Evolutionary conservation across 1,140 invertebrate species (phyloP).

Genomic region (Aporrectodea caliginosa): DNA sequence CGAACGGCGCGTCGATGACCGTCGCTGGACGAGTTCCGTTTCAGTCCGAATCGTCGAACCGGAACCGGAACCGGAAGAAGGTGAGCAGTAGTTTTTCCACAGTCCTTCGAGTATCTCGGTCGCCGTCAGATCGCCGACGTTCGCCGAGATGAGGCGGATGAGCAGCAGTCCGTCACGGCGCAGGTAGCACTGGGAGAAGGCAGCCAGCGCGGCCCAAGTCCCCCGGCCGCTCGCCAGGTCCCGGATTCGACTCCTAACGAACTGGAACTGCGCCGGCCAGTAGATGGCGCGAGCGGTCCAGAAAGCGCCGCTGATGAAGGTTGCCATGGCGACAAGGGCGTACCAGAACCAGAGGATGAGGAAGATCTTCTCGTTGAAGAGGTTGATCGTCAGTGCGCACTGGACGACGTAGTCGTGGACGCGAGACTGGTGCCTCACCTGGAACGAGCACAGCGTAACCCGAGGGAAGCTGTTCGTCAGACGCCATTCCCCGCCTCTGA

Average conservation of each 20-base stretch:
- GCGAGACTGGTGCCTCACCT: conserved; percentile 38
- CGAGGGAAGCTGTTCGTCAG: conserved; percentile 36
- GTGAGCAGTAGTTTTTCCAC: conserved; percentile 34
- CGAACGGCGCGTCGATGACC: too few relatives aligned
- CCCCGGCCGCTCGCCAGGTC: background rate
- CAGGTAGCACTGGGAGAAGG: conserved; percentile 46
- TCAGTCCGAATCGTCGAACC: too few relatives aligned
- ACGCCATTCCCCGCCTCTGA: conserved; percentile 22
- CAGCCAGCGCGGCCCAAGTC: background rate
- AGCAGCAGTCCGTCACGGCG: conserved; percentile 56
- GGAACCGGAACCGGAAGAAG: too few relatives aligned
- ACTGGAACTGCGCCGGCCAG: background rate
- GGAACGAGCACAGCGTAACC: conserved; percentile 38
- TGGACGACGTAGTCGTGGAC: conserved; percentile 40
- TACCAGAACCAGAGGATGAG: conserved; percentile 51
- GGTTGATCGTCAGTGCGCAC: conserved; percentile 40
- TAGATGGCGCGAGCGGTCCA: conserved; percentile 16
- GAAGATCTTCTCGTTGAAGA: conserved; percentile 53
- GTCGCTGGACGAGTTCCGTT: too few relatives aligned
- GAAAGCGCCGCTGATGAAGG: conserved; percentile 14
- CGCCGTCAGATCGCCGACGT: conserved; percentile 36
- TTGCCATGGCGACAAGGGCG: conserved; percentile 34
- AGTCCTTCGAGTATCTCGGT: conserved; percentile 22
- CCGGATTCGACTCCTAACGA: background rate
- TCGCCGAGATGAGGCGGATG: conserved; percentile 54